Evolutionary conservation across 2,888 invertebrate species (phyloP).

Genomic region (Drosophila villosipedis): DNA sequence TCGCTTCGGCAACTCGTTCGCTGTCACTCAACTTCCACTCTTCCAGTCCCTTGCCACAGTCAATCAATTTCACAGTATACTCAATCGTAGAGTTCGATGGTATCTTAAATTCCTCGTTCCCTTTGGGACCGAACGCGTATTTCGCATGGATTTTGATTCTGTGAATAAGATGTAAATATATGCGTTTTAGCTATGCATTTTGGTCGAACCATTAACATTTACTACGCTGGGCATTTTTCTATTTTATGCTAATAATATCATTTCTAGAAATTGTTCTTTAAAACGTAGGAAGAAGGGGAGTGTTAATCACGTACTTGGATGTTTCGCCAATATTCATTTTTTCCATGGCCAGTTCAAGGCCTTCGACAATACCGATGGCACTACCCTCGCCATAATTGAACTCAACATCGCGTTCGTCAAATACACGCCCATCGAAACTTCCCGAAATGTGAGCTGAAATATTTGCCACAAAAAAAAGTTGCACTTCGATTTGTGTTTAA

Average conservation of each 20-base stretch:
- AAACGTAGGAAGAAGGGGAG: background rate
- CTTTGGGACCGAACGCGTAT: slow-evolving; percentile 91
- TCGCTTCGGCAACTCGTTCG: slow-evolving; percentile 93
- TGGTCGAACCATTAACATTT: background rate
- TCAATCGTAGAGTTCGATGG: slow-evolving; percentile 92
- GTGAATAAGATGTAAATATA: slow-evolving; percentile 1
- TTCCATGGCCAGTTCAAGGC: slow-evolving; percentile 92
- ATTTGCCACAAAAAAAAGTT: background rate
- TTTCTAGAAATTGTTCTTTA: background rate
- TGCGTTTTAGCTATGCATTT: slow-evolving; percentile 2
- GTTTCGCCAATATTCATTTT: slow-evolving; percentile 93
- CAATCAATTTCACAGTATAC: slow-evolving; percentile 92
- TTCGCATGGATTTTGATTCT: slow-evolving; percentile 90
- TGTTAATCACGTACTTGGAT: slow-evolving; percentile 85
- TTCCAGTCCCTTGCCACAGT: slow-evolving; percentile 94
- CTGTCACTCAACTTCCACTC: slow-evolving; percentile 92
- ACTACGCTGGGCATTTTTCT: background rate
- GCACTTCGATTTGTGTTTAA: background rate
- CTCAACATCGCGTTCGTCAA: slow-evolving; percentile 92
- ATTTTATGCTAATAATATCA: background rate
- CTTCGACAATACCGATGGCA: slow-evolving; percentile 91
- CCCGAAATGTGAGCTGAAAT: slow-evolving; percentile 79
- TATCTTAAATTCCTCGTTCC: slow-evolving; percentile 90
- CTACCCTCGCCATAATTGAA: slow-evolving; percentile 95
- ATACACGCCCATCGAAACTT: slow-evolving; percentile 70